Evolutionary conservation across 2,888 invertebrate species (phyloP).

Genomic region (Cremastinae sp.): DNA sequence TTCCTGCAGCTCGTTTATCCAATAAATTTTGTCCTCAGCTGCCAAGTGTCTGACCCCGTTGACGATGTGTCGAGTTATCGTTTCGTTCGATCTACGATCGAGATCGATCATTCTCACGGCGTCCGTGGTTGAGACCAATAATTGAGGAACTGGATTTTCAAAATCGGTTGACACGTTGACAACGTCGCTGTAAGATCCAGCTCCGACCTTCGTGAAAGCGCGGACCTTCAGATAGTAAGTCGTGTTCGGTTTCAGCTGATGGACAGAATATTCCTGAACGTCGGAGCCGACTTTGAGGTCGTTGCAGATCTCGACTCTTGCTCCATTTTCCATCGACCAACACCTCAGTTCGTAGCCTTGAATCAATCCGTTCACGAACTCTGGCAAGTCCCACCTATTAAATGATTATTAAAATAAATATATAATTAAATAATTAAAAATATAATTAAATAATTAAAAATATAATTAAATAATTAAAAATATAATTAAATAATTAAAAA

Average conservation of each 20-base stretch:
- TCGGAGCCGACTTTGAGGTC: constrained; percentile 81
- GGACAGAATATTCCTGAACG: constrained; percentile 83
- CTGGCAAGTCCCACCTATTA: constrained; percentile 91
- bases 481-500: neutral
- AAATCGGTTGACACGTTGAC: constrained; percentile 86
- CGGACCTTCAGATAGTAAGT: constrained; percentile 88
- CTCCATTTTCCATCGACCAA: constrained; percentile 82
- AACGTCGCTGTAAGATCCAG: constrained; percentile 86
- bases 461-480: constrained; percentile 66
- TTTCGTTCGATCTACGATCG: constrained; percentile 85
- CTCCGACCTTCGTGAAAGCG: constrained; percentile 90
- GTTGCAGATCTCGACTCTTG: constrained; percentile 82
- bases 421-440: too few relatives aligned
- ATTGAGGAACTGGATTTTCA: constrained; percentile 89
- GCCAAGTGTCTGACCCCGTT: constrained; percentile 86
- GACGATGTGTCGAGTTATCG: constrained; percentile 85
- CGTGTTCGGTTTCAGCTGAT: constrained; percentile 83
- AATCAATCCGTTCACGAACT: constrained; percentile 87
- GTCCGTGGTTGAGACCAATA: constrained; percentile 88
- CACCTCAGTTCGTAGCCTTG: constrained; percentile 87
- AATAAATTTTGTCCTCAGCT: constrained; percentile 88
- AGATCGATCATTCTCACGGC: constrained; percentile 88
- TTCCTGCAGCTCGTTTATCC: constrained; percentile 90
- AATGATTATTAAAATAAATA: too few relatives aligned
- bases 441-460: too few relatives aligned